A percentile compares a stretch with the other conserved stretches of the same genome.
Conservation (phyloP, 92 coral and sea anemone genomes). For the Epizoanthus scotinus region DNA sequence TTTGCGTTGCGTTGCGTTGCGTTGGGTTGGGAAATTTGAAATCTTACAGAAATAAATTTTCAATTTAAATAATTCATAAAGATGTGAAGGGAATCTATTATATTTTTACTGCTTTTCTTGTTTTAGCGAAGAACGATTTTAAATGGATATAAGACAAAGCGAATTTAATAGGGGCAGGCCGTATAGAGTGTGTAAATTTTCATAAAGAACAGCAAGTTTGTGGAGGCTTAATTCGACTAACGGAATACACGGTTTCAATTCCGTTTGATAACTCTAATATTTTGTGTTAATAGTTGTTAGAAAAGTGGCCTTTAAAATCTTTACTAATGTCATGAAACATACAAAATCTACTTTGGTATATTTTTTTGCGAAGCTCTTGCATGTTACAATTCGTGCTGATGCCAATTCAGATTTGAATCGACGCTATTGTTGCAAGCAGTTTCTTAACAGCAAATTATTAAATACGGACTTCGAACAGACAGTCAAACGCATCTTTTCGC, state of each 20-base stretch:
- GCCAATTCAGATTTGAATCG: constrained; percentile 21
- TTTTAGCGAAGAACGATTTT: constrained; percentile 19
- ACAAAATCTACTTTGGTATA: too few species aligned
- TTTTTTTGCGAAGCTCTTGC: background rate
- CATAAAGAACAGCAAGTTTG: constrained; percentile 17
- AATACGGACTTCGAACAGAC: constrained; percentile 17
- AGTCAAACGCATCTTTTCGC: background rate
- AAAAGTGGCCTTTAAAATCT: too few species aligned
- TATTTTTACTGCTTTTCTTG: constrained; percentile 20
- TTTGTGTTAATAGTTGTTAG: too few species aligned
- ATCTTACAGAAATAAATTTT: constrained; percentile 12
- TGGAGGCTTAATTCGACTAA: background rate
- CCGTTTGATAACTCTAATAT: background rate
- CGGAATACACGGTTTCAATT: constrained; percentile 10
- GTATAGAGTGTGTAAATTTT: constrained; percentile 28
- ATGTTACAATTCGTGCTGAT: background rate
- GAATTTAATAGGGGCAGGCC: constrained; percentile 24
- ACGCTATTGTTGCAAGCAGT: constrained; percentile 4
- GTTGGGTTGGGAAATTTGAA: background rate
- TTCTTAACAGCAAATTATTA: constrained; percentile 29
- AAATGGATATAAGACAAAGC: constrained; percentile 38
- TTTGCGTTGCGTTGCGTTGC: too few species aligned
- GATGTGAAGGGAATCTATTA: constrained; percentile 42
- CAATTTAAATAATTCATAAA: constrained; percentile 39
- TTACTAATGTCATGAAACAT: too few species aligned